phyloP scores from a whole-genome alignment of 2,888 invertebrate genomes.

The Scelioninae gen. 1 region DNA sequence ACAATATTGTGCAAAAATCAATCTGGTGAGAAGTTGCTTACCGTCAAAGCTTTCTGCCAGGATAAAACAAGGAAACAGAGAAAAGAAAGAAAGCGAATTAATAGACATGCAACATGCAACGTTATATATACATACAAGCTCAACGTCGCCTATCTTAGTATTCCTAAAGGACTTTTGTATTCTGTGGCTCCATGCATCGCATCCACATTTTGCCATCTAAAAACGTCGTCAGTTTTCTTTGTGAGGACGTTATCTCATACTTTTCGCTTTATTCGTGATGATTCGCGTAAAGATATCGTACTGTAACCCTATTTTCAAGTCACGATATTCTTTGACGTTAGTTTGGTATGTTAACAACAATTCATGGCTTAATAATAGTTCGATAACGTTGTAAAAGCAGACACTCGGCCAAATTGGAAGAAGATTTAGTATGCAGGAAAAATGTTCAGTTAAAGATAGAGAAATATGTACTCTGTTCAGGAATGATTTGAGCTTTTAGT shows the following conservation, averaged over 20 bases:
- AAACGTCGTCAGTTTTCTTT: slow-evolving; percentile 76
- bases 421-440: too few species aligned
- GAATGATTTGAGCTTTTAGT: too few species aligned
- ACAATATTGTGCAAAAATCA: neutral
- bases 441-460: too few species aligned
- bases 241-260: slow-evolving; percentile 42
- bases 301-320: neutral
- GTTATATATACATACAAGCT: slow-evolving; percentile 82
- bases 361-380: too few species aligned
- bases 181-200: slow-evolving; percentile 83
- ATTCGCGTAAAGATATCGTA: neutral
- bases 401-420: too few species aligned
- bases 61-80: slow-evolving; percentile 70
- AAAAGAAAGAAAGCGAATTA: slow-evolving; percentile 73
- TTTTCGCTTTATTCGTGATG: slow-evolving; percentile 13
- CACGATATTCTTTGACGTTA: too few species aligned
- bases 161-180: slow-evolving; percentile 83
- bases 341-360: too few species aligned
- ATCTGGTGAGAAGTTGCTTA: slow-evolving; percentile 77
- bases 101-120: slow-evolving; percentile 81
- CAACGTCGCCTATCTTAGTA: slow-evolving; percentile 83
- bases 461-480: too few species aligned
- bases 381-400: too few species aligned
- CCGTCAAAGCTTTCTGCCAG: slow-evolving; percentile 84
- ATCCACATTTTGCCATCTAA: slow-evolving; percentile 84